Conservation (phyloP, 2,797 vertebrate species). For the Periophthalmus magnuspinnatus region DNA sequence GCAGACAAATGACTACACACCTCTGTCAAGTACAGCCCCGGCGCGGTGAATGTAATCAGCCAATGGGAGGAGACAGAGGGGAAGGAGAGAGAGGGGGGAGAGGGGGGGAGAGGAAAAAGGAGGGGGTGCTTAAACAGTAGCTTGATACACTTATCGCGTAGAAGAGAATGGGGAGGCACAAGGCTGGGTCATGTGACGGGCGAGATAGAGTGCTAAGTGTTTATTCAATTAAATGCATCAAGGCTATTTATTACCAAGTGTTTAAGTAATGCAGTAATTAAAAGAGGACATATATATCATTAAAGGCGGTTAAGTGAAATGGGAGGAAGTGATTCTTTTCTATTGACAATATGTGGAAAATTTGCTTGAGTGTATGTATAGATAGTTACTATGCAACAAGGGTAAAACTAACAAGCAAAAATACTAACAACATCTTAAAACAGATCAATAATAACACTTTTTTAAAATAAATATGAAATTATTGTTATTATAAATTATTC, state of each 20-base stretch:
- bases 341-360: background rate
- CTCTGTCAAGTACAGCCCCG: conserved; percentile 51
- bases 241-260: background rate
- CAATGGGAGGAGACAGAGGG: conserved; percentile 1
- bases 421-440: no score
- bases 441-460: no score
- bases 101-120: background rate
- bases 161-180: background rate
- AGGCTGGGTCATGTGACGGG: background rate
- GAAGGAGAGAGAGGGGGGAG: conserved; percentile 1
- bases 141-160: conserved; percentile 13
- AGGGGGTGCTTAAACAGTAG: conserved; percentile 13
- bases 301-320: background rate
- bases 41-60: conserved; percentile 53
- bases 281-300: background rate
- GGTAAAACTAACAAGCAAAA: no score
- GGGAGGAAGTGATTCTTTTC: background rate
- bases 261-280: background rate
- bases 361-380: no score
- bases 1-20: conserved; percentile 62
- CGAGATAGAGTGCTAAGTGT: background rate
- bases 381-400: no score
- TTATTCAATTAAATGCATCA: background rate
- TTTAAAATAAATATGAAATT: no score
- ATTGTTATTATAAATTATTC: background rate